Base-by-base conservation (phyloP, 2,888 invertebrate genomes). In the Amphipoea lucens region DNA sequence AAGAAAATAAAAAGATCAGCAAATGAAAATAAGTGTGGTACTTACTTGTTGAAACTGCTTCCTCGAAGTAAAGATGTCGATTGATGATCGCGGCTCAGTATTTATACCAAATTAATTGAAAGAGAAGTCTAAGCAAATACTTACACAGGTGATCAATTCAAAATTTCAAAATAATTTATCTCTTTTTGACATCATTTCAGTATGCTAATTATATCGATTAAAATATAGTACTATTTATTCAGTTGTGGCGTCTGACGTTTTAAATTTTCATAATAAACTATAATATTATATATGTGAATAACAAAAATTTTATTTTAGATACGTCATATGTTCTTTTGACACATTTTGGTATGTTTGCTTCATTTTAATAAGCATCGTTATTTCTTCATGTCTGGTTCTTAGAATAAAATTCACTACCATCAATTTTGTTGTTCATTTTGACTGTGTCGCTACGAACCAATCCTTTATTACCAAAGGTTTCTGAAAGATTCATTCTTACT, bases 51-150 rank as follows among this genome's bases (percentile, higher is more conserved):
- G 12, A 17, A 1, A 45, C 20, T 20, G 70, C 17, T 66, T 17
- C 54, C 54, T 0, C 0, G 7, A 81, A 78, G 14, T 40, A 23
- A 54, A 66, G 51, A 78, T 84, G 29, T n/a, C 45, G 23, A 40
- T 45, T 23, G 3, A 42, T 29, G 20, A 62, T 40, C 2, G 7
- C n/a, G 11, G 6, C 23, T 20, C 14, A 62, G 40, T 71, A 60
- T 81, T 67, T 79, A 84, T 81, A 81, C n/a, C 62, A 67, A 78
- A 83, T 48, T 60, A 0, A 66, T 40, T 62, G 11, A 45, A n/a
- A 36, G 23, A 23, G 11, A 71, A 3, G 3, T 7, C 23, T 54
- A 4, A 48, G 51, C 4, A 84, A 81, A 79, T 71, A 84, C n/a
- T 84, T 79, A 20, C 0, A 48, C 54, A 81, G 23, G 29, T 84